phyloP scores from a whole-genome alignment of 2,797 vertebrate species.

The Cyclopterus lumpus region DNA sequence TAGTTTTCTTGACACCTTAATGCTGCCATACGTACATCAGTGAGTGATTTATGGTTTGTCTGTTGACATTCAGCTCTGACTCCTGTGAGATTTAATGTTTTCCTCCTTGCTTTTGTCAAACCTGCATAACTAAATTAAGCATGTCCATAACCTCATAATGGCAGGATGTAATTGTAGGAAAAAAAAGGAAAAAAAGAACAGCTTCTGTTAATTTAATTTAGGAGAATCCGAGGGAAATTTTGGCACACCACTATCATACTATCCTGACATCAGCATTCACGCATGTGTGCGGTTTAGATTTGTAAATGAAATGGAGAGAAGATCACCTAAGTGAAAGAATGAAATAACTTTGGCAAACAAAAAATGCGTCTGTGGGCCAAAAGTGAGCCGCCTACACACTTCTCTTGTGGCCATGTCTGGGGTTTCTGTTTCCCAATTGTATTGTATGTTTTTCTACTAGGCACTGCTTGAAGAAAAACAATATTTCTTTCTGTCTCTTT shows the following conservation, averaged over 20 bases:
- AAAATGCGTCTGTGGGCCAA: slow-evolving; percentile 27
- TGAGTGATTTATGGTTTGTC: slow-evolving; percentile 14
- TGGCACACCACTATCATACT: slow-evolving; percentile 37
- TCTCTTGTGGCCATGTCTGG: slow-evolving; percentile 47
- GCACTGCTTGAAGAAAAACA: slow-evolving; percentile 42
- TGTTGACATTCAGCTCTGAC: slow-evolving; percentile 32
- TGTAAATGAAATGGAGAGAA: slow-evolving; percentile 31
- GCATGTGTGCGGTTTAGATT: slow-evolving; percentile 9
- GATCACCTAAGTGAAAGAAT: slow-evolving; percentile 19
- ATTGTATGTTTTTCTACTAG: slow-evolving; percentile 36
- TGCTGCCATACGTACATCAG: slow-evolving; percentile 8
- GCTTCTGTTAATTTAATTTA: slow-evolving; percentile 54
- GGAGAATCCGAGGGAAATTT: slow-evolving; percentile 41
- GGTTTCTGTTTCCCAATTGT: slow-evolving; percentile 54
- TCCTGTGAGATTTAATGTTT: slow-evolving; percentile 34
- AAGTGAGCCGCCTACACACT: slow-evolving; percentile 45
- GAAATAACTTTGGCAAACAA: slow-evolving; percentile 33
- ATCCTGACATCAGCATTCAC: slow-evolving; percentile 17
- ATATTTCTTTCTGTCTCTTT: slow-evolving; percentile 43
- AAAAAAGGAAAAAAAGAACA: slow-evolving; percentile 30
- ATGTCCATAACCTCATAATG: slow-evolving; percentile 43
- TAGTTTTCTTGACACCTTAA: slow-evolving; percentile 11
- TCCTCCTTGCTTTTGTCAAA: slow-evolving; percentile 51
- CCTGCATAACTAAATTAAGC: slow-evolving; percentile 44
- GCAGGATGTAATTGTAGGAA: slow-evolving; percentile 30